Base-by-base conservation (phyloP, 1,140 invertebrate genomes). In the Habropoda laboriosa region DNA sequence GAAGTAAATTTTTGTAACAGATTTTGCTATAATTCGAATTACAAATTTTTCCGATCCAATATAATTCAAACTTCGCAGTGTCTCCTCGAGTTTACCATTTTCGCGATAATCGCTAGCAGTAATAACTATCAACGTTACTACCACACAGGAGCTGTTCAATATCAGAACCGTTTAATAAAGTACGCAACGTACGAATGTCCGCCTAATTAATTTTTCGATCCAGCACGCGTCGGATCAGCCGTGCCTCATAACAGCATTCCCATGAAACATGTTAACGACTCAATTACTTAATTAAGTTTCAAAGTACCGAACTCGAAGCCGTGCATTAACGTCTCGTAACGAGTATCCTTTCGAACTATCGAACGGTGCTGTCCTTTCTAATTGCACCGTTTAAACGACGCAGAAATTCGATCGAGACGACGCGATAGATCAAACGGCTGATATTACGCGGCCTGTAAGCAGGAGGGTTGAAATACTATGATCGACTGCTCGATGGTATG, bases 251-350 rank as follows among this genome's bases (percentile, higher is more conserved):
- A 13, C 61, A 27, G 38, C 61, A 42, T 42, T 42, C 60, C 6
- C n/a, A 16, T 3, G 13, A 5, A 63, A n/a, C 32, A 24, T 13
- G n/a, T 63, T 18, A 64, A 64, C 64, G 27, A n/a, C 21, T 67
- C 64, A 47, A 67, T 67, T 67, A 35, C 5, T 47, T 35, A 49
- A 51, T 67, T 32, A 67, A 32, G 7, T 16, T 32, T 67, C 64
- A 5, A 47, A 13, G 27, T 3, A 32, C 3, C 16, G 1, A 40
- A 30, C 18, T 16, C 18, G 42, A 35, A 49, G 5, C 27, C 18
- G 30, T 38, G 16, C 38, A 27, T 64, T 42, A 42, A 67, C 64
- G 45, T 67, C 42, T 27, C 38, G 27, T n/a, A 49, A 49, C 42
- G n/a, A 21, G 18, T 35, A n/a, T 47, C 27, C 24, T 32, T 32